Evolutionary conservation across 1,140 invertebrate species (phyloP).

Genomic region (Hyles euphorbiae): DNA sequence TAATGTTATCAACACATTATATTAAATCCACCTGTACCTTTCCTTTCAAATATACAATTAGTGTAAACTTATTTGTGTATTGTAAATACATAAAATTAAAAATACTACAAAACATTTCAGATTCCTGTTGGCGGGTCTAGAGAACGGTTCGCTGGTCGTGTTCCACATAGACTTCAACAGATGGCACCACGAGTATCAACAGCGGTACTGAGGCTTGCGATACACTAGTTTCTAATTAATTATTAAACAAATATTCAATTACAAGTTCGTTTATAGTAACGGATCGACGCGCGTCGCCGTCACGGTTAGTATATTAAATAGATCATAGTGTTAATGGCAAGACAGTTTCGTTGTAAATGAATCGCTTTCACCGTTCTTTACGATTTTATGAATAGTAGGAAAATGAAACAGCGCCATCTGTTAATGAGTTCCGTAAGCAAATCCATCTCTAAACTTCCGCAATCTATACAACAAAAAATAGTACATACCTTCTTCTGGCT

Average conservation of each 20-base stretch:
- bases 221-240: slow-evolving; percentile 24
- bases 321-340: too few species aligned
- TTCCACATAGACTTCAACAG: slow-evolving; percentile 99
- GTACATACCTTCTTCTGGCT: too few species aligned
- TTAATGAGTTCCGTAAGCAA: background rate
- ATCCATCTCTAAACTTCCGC: too few species aligned
- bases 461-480: too few species aligned
- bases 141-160: slow-evolving; percentile 97
- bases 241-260: slow-evolving; percentile 12
- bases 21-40: too few species aligned
- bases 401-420: slow-evolving; percentile 9
- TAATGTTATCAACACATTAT: too few species aligned
- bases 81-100: too few species aligned
- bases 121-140: slow-evolving; percentile 96
- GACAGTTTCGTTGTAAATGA: too few species aligned
- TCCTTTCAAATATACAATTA: too few species aligned
- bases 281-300: background rate
- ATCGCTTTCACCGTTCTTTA: slow-evolving; percentile 12
- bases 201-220: slow-evolving; percentile 82
- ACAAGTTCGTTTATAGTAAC: slow-evolving; percentile 6
- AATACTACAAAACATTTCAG: slow-evolving; percentile 76
- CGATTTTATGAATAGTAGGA: slow-evolving; percentile 6
- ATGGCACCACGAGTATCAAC: slow-evolving; percentile 99
- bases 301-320: too few species aligned
- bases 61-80: too few species aligned